Percentiles rank a stretch among this genome's conserved stretches.
Conservation (phyloP, 2,888 invertebrate species). For the Athalia cordata region DNA sequence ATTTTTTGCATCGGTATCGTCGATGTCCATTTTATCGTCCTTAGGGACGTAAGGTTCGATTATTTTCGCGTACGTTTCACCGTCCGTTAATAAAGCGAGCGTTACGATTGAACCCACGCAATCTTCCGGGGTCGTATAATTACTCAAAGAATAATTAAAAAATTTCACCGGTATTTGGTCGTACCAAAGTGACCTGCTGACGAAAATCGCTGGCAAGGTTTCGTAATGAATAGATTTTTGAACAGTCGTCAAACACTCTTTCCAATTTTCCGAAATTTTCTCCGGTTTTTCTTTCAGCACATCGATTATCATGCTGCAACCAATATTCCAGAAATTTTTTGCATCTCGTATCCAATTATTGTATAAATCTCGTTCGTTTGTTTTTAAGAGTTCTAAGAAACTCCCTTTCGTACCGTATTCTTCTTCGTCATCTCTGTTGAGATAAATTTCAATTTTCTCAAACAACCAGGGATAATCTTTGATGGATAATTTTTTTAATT, state of each 20-base stretch:
- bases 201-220: neutral
- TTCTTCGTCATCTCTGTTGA: constrained; percentile 2
- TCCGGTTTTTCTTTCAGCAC: constrained; percentile 47
- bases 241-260: constrained; percentile 50
- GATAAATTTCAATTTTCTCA: constrained; percentile 42
- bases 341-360: constrained; percentile 38
- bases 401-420: neutral
- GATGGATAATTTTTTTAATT: constrained; percentile 49
- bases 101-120: neutral
- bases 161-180: constrained; percentile 10
- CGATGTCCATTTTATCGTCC: constrained; percentile 51
- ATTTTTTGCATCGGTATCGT: constrained; percentile 46
- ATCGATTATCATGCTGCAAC: neutral
- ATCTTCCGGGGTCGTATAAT: constrained; percentile 12
- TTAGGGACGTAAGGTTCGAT: constrained; percentile 57
- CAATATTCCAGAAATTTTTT: constrained; percentile 3
- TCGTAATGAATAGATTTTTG: fast-evolving
- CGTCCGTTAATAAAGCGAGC: constrained; percentile 58
- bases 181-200: constrained; percentile 24
- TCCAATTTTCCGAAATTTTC: constrained; percentile 51
- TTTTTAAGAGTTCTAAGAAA: neutral
- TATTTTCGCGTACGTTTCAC: constrained; percentile 53
- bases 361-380: constrained; percentile 53
- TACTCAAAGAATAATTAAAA: constrained; percentile 7
- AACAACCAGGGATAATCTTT: constrained; percentile 60